Evolutionary conservation across 1,140 invertebrate species (phyloP).

Genomic region (Gryon sp.): DNA sequence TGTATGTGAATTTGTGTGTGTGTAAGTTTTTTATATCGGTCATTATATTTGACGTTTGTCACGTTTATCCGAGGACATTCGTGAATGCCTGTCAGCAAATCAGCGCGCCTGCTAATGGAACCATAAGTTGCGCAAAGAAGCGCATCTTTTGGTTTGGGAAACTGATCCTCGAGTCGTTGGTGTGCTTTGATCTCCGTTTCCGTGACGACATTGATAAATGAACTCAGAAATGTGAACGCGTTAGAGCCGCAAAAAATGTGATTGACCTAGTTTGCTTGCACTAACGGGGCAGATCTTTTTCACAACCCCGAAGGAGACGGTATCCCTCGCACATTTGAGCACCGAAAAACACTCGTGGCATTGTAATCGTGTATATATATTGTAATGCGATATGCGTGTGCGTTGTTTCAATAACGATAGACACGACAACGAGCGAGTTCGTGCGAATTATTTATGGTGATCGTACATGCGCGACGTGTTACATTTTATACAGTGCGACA

Average conservation of each 20-base stretch:
- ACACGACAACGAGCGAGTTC: conserved; percentile 19
- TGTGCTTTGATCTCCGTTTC: conserved; percentile 30
- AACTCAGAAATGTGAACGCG: conserved; percentile 37
- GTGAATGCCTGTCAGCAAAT: conserved; percentile 10
- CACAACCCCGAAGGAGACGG: not conserved
- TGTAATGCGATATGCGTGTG: conserved; percentile 20
- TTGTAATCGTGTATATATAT: too few relatives aligned
- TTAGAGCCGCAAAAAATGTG: conserved; percentile 40
- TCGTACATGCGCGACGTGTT: conserved; percentile 26
- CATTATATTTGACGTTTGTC: not conserved
- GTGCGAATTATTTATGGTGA: conserved; percentile 51
- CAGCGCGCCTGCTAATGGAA: conserved; percentile 27
- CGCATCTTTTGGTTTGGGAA: conserved; percentile 15
- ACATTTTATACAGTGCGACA: conserved; percentile 42
- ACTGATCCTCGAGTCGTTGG: conserved; percentile 27
- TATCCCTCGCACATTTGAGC: conserved; percentile 5
- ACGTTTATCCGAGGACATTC: not conserved
- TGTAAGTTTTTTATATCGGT: too few relatives aligned
- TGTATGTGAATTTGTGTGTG: too few relatives aligned
- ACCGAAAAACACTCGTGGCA: conserved; percentile 32
- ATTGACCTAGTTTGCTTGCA: conserved; percentile 44
- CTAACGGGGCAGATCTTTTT: conserved; percentile 23
- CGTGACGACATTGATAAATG: conserved; percentile 51
- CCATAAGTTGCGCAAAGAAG: conserved; percentile 40
- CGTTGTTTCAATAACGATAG: conserved; percentile 47